Evolutionary conservation across 2,113 vertebrate species (phyloP), one percentile per base, ranked within the genome.

Genomic region (Promerops cafer): DNA sequence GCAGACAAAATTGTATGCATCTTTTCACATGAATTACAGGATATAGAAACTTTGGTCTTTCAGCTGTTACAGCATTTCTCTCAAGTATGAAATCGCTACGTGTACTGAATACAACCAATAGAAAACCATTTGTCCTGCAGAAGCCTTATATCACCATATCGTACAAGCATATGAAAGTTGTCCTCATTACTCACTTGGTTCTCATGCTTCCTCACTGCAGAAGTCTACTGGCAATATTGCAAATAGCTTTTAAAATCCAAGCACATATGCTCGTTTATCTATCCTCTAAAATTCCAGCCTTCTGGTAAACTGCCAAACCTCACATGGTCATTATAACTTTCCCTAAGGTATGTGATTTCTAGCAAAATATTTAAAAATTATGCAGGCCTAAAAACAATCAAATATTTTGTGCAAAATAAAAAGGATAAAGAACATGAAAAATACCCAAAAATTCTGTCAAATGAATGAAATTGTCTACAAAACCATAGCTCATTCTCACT

Each of bases 211-310:
- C 57, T 80, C 66, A 75, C 61, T 65, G 56, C 42, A 94, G 71
- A 92, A 96, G 71, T 78, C 71, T 89, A 92, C 60, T 92, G 83
- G 76, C 89, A 96, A 78, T 60, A 89, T n/a, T 87, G 91, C 76
- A 92, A 90, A 94, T 74, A 66, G 71, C 76, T 93, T 94, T 59
- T 70, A 90, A 95, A 92, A 93, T 89, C 77, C 50, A 81, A 94
- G 90, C 79, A 78, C 76, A 94, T 92, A 96, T 83, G 86, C 64
- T 94, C 9, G 0, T 66, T 88, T 92, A 89, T 93, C 83, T 90
- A 15, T 52, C 53, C 79, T 68, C 44, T 75, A 47, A 86, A 95
- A 93, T 82, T 83, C 53, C 40, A 86, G 9, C 24, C 33, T 82
- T 45, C 82, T 90, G 83, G 68, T 81, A 78, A 56, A 59, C n/a